A percentile compares a stretch with the other conserved stretches of the same genome.
These are phyloP conservation scores for Melopsittacus undulatus DNA, from an alignment of 2,797 vertebrate genomes.

Conservation along the genomic window DNA sequence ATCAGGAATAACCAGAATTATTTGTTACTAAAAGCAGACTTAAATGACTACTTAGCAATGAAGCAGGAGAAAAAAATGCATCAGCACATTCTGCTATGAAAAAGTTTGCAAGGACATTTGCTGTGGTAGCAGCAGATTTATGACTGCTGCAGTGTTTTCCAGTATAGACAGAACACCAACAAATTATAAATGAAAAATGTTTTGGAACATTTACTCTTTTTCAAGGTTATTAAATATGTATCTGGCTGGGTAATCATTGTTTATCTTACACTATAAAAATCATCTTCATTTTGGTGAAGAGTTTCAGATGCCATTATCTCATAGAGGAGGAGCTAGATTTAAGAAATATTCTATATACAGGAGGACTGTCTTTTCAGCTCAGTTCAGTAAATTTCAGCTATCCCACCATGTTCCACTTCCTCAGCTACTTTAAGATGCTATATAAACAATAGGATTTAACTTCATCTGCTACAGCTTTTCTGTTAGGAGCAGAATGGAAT, in stretches of 20 bases:
- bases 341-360: background rate
- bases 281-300: constrained; percentile 2
- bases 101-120: background rate
- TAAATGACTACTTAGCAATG: background rate
- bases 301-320: constrained; percentile 22
- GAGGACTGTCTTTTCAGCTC: background rate
- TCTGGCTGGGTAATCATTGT: background rate
- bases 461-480: background rate
- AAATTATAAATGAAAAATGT: background rate
- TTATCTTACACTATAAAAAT: constrained; percentile 19
- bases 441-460: background rate
- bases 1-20: background rate
- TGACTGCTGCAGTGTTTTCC: background rate
- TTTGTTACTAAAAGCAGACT: background rate
- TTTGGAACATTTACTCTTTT: constrained; percentile 13
- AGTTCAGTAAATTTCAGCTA: background rate
- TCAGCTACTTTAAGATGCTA: background rate
- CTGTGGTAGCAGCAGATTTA: background rate
- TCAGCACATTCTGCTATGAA: background rate
- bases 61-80: background rate
- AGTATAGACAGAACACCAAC: background rate
- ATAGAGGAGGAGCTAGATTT: background rate
- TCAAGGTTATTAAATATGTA: background rate
- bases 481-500: background rate
- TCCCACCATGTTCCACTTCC: background rate